Conservation (phyloP, 92 coral and sea anemone genomes). For the Zoanthus solanderi region DNA sequence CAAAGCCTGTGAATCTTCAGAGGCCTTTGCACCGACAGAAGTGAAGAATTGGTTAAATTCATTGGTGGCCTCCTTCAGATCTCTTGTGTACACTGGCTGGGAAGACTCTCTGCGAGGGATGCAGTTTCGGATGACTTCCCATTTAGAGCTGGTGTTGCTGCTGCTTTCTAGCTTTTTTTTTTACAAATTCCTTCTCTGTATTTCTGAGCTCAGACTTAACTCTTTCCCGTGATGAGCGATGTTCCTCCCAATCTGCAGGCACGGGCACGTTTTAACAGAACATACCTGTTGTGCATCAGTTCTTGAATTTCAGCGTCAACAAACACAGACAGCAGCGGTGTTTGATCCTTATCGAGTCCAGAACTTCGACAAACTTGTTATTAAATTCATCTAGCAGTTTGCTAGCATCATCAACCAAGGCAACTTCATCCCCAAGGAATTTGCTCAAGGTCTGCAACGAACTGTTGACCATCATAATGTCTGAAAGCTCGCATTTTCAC, state of each 20-base stretch:
- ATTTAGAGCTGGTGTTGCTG: neutral
- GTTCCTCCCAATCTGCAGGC: slow-evolving; percentile 28
- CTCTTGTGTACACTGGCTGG: no score
- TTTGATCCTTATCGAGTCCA: no score
- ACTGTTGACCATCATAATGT: no score
- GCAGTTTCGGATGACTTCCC: no score
- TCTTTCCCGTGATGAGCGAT: slow-evolving; percentile 12
- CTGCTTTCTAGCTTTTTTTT: neutral
- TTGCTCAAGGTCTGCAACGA: no score
- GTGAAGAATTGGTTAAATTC: neutral
- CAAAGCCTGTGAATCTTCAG: neutral
- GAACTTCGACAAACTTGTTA: no score
- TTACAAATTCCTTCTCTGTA: neutral
- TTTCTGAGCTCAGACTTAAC: slow-evolving; percentile 21
- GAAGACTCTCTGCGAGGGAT: no score
- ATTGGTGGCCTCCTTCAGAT: no score
- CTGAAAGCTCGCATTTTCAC: no score
- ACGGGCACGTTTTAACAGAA: slow-evolving; percentile 25
- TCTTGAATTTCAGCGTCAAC: slow-evolving; percentile 36
- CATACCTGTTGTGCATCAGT: slow-evolving; percentile 37
- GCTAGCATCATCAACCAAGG: no score
- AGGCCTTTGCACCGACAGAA: slow-evolving; percentile 20
- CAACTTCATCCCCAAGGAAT: no score
- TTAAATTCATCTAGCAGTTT: no score
- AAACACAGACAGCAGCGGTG: slow-evolving; percentile 32